These are phyloP conservation scores for Globodera rostochiensis DNA, from an alignment of 1,140 invertebrate species.

Conservation along the genomic window DNA sequence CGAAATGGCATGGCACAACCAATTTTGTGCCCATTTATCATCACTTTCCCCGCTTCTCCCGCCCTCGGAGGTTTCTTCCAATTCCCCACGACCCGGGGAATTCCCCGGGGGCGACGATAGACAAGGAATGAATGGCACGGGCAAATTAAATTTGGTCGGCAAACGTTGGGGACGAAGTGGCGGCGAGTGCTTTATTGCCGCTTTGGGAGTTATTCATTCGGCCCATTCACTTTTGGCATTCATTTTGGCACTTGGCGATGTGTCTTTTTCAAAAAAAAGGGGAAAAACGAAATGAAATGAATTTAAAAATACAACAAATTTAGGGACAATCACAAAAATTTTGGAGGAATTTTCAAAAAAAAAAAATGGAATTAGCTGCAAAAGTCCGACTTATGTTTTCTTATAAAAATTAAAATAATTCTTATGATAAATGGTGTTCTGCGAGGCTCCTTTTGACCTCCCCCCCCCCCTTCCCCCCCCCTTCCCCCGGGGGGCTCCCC, in stretches of 20 bases:
- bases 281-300: background rate
- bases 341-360: too few relatives aligned
- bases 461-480: too few relatives aligned
- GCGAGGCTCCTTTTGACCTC: too few relatives aligned
- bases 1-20: background rate
- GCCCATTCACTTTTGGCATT: background rate
- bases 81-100: background rate
- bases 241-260: background rate
- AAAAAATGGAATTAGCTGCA: too few relatives aligned
- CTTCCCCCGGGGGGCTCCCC: too few relatives aligned
- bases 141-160: background rate
- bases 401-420: too few relatives aligned
- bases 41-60: background rate
- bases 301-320: too few relatives aligned
- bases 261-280: background rate
- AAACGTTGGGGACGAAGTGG: background rate
- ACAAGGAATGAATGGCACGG: background rate
- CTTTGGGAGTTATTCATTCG: slow-evolving; percentile 11
- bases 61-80: background rate
- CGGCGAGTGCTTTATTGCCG: slow-evolving; percentile 16
- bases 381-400: too few relatives aligned
- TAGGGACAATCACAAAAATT: too few relatives aligned
- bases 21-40: background rate
- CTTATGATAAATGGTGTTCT: too few relatives aligned
- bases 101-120: background rate